These are phyloP conservation scores for Mola mola DNA, from an alignment of 2,113 vertebrate species.

Conservation along the genomic window DNA sequence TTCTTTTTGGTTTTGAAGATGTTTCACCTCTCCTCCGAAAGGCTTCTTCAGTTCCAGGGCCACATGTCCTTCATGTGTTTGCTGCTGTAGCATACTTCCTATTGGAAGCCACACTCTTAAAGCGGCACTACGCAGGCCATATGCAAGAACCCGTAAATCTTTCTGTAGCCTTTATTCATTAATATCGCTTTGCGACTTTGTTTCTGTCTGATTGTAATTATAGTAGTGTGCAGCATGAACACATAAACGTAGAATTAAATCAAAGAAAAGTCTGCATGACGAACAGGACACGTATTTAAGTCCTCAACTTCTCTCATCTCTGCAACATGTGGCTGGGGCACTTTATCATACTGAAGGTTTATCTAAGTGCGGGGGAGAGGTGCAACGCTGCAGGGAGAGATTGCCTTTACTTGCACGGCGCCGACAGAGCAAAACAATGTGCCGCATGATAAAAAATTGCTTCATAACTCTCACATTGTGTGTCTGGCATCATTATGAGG, in stretches of 20 bases:
- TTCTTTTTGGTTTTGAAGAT: too few relatives aligned
- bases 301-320: constrained; percentile 20
- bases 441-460: constrained; percentile 75
- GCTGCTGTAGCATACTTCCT: not conserved
- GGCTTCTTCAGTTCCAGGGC: too few relatives aligned
- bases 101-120: not conserved
- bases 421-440: constrained; percentile 76
- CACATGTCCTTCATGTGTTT: not conserved
- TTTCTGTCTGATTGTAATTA: not conserved
- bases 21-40: too few relatives aligned
- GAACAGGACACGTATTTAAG: not conserved
- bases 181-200: not conserved
- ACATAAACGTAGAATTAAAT: too few relatives aligned
- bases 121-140: too few relatives aligned
- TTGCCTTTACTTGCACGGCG: constrained; percentile 72
- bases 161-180: not conserved
- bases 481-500: constrained; percentile 82
- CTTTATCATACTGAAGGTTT: constrained; percentile 76
- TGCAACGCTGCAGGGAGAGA: constrained; percentile 71
- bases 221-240: too few relatives aligned
- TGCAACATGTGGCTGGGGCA: constrained; percentile 64
- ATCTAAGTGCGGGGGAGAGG: constrained; percentile 72
- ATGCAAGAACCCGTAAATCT: too few relatives aligned
- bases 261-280: too few relatives aligned
- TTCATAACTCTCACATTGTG: constrained; percentile 79